Base-by-base conservation (phyloP, 2,888 invertebrate genomes). In the Leptothorax acervorum region DNA sequence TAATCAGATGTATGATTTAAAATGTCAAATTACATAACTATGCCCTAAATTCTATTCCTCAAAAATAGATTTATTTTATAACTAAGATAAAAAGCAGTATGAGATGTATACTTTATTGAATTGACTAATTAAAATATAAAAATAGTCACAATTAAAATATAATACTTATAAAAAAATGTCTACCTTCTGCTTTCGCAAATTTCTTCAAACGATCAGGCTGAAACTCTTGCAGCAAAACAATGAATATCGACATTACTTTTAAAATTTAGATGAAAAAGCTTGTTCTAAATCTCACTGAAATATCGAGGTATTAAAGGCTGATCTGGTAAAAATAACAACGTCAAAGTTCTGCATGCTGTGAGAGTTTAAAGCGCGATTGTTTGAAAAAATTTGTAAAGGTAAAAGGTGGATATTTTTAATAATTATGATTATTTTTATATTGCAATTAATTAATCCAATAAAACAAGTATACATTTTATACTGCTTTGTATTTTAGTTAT, bases 401-500 rank as follows among this genome's bases (percentile, higher is more conserved):
- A 39, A 63, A 39, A 60, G 4, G 6, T 31, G 3, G 0, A 60
- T 18, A 31, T 35, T 35, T 39, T 39, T 39, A 39, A 9, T 31
- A 63, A 9, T 39, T 63, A 63, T n/a, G 11, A n/a, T 63, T 39
- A 63, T 63, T 63, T 5, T 63, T 63, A 11, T 63, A 39, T 39
- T 63, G 1, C 6, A 62, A 35, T 39, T n/a, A n/a, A 5, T 63
- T 4, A 63, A 62, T 28, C 31, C 5, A 62, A 60, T 57, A 55
- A 55, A 55, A 60, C 6, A 2, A n/a, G 6, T 15, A 60, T 60
- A 62, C 11, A n/a, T n/a, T 62, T 35, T 0, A 63, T n/a, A 39
- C 6, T 60, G 6, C 18, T 39, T 39, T 62, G 2, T 23, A 39
- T 35, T 63, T 63, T 63, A 39, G 3, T 63, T 63, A n/a, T 35